Percentiles rank a stretch among this genome's conserved stretches.
Evolutionary conservation across 2,113 vertebrate genomes (phyloP).

Genomic region (Zeus faber): DNA sequence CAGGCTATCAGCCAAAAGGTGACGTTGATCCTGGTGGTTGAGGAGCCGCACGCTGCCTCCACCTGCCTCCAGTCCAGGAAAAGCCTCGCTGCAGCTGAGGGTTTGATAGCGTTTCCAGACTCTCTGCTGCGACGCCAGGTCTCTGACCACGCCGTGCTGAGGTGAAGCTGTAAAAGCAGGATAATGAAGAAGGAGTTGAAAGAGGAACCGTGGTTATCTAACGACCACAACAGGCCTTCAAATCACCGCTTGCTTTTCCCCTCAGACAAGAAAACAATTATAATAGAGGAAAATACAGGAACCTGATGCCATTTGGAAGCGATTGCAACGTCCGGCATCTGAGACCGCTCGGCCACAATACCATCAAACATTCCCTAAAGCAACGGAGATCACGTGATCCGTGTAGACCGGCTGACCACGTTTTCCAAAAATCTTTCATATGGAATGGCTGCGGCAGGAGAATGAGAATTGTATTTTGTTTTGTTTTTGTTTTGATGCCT

Average conservation of each 20-base stretch:
- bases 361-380: conserved; percentile 55
- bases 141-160: no score
- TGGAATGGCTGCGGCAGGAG: no score
- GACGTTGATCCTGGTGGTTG: no score
- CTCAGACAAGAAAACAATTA: conserved; percentile 17
- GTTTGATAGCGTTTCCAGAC: conserved; percentile 64
- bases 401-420: no score
- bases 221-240: conserved; percentile 46
- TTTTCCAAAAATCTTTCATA: no score
- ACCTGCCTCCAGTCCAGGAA: background rate
- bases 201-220: conserved; percentile 56
- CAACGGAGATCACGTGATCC: no score
- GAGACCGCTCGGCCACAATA: conserved; percentile 63
- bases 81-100: conserved; percentile 27
- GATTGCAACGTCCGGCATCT: conserved; percentile 59
- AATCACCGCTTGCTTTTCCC: conserved; percentile 49
- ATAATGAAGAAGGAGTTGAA: conserved; percentile 40
- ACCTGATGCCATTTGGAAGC: conserved; percentile 64
- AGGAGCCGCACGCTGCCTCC: no score
- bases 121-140: conserved; percentile 31
- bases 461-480: no score
- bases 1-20: no score
- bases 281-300: conserved; percentile 33
- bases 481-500: no score
- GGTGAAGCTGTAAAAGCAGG: conserved; percentile 28